Evolutionary conservation across 1,140 invertebrate genomes (phyloP), one percentile per base, ranked within the genome.

Genomic region (Acarapis woodi): DNA sequence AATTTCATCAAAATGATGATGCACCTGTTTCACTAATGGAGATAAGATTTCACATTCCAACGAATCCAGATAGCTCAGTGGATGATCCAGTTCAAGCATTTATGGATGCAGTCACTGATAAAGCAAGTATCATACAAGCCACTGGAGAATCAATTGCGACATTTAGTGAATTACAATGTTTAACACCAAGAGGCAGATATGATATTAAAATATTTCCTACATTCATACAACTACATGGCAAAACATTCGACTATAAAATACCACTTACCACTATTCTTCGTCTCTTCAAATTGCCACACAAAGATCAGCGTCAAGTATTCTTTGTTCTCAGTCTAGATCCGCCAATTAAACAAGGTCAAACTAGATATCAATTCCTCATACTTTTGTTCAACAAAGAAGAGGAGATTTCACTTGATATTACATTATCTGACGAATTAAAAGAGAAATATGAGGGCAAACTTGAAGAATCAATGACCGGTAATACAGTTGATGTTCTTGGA

Each of bases 201-300:
- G 93, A 99, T 53, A 88, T 99, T 55, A 97, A 97, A 62, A 72
- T 99, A 30, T 99, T 90, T 52, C 74, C 78, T 39, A 71, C 79
- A 2, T 97, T 96, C 56, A 77, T 99, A 50, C 88, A 97, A 61
- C 68, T 99, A 36, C 93, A 99, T 53, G 93, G 93, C 58, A 99
- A 99, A 67, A 96, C 93, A 1, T 97, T 94, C 55, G 90, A 99
- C 61, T 99, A 97, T 59, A 99, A 99, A 59, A 94, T 99, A 47
- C 83, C 88, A 0, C 78, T 88, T 65, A 78, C 78, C 2, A 90
- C 85, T 1, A 83, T 97, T 10, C 59, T 90, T 6, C 66, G 93
- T 18, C 54, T 97, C 5, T 97, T 97, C 51, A 61, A 96, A 18
- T 59, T 99, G 32, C 90, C 88, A 0, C 88, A 99, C 52, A 93